These are phyloP conservation scores for Eucriotettix oculatus DNA, from an alignment of 2,888 invertebrate species.

Conservation along the genomic window DNA sequence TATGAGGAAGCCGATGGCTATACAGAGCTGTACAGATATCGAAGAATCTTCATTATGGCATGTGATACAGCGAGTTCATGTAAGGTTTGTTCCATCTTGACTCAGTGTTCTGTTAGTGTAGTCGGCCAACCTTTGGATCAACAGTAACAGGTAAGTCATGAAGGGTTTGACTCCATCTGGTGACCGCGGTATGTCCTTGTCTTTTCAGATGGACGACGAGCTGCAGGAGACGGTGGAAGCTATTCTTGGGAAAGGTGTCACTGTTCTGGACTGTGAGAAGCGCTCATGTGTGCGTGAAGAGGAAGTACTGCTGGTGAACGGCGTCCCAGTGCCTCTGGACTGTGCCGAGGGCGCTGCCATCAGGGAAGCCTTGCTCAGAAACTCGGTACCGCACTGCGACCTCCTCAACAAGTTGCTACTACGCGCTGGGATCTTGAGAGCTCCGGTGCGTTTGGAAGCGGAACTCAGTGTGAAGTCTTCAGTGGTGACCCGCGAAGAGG, in stretches of 20 bases:
- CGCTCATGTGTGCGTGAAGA: conserved; percentile 54
- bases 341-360: conserved; percentile 51
- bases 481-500: conserved; percentile 51
- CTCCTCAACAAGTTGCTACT: conserved; percentile 49
- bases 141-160: too few relatives aligned
- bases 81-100: too few relatives aligned
- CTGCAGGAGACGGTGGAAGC: conserved; percentile 59
- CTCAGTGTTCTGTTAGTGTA: too few relatives aligned
- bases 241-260: conserved; percentile 50
- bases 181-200: not conserved
- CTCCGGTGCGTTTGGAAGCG: conserved; percentile 52
- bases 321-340: conserved; percentile 46
- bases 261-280: conserved; percentile 56
- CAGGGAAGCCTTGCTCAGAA: conserved; percentile 46
- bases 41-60: too few relatives aligned
- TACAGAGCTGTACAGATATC: too few relatives aligned
- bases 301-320: conserved; percentile 53
- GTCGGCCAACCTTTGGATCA: too few relatives aligned
- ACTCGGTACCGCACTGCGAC: conserved; percentile 48
- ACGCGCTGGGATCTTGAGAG: conserved; percentile 37
- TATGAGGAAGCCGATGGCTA: too few relatives aligned
- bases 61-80: too few relatives aligned
- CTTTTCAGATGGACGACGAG: conserved; percentile 46
- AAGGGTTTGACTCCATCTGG: too few relatives aligned
- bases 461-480: conserved; percentile 53